Conservation (phyloP, 2,113 vertebrate species). For the Forbesichthys papilliferus region DNA sequence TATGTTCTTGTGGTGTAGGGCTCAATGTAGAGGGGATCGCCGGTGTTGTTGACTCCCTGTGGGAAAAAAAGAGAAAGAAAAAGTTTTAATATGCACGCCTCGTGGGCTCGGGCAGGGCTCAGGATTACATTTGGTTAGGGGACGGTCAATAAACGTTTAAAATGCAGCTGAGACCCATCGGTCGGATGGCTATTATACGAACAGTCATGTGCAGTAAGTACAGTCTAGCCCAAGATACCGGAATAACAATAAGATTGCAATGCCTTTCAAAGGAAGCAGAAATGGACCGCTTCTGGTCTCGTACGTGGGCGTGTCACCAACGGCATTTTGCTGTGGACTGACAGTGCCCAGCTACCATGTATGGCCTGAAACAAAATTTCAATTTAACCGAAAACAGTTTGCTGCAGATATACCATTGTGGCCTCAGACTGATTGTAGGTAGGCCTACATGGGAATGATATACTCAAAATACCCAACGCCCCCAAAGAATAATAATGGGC, state of each 20-base stretch:
- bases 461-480: no score
- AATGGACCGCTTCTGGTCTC: no score
- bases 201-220: slow-evolving; percentile 17
- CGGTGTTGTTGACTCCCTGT: slow-evolving; percentile 64
- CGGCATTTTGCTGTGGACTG: no score
- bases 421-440: no score
- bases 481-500: no score
- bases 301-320: no score
- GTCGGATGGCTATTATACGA: slow-evolving; percentile 43
- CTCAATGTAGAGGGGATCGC: slow-evolving; percentile 64
- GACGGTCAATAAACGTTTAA: slow-evolving; percentile 72
- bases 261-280: neutral
- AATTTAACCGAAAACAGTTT: no score
- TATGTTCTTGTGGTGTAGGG: slow-evolving; percentile 65
- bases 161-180: slow-evolving; percentile 63
- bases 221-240: neutral
- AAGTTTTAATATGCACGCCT: slow-evolving; percentile 78
- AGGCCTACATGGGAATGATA: no score
- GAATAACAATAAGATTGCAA: neutral
- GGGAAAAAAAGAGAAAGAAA: slow-evolving; percentile 60
- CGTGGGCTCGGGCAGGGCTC: slow-evolving; percentile 54
- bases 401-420: no score
- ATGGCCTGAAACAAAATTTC: no score
- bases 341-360: no score
- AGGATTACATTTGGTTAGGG: slow-evolving; percentile 56